These are phyloP conservation scores for Paedocypris micromegethes DNA, from an alignment of 2,797 vertebrate species.

Conservation along the genomic window DNA sequence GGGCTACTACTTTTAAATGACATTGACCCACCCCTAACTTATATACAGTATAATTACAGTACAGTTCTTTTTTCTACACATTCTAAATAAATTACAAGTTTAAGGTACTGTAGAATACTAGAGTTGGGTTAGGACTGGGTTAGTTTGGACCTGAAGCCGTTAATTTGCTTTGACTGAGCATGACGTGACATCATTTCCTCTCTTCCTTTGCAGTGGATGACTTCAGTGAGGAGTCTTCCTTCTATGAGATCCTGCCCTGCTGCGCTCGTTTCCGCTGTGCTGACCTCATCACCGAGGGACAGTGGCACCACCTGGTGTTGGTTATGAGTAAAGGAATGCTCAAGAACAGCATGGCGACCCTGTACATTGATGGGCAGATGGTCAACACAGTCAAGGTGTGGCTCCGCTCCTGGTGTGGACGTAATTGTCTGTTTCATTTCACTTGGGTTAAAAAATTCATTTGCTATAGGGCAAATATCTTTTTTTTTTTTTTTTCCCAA, in stretches of 20 bases:
- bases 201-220: constrained; percentile 76
- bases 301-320: constrained; percentile 96
- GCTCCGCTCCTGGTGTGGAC: constrained; percentile 2
- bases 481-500: no score
- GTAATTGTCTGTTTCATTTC: not conserved
- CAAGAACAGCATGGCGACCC: constrained; percentile 92
- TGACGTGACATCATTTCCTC: constrained; percentile 45
- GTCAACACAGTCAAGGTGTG: constrained; percentile 91
- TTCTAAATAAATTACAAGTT: not conserved
- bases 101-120: not conserved
- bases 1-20: no score
- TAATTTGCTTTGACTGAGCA: constrained; percentile 30
- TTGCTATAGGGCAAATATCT: no score
- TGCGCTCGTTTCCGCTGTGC: constrained; percentile 92
- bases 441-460: no score
- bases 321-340: constrained; percentile 99
- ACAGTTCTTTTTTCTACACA: no score
- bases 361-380: constrained; percentile 90
- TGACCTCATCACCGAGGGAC: constrained; percentile 89
- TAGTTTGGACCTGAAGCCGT: constrained; percentile 2
- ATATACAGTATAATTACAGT: no score
- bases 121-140: no score
- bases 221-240: constrained; percentile 91
- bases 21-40: no score
- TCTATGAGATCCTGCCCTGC: constrained; percentile 96